These are phyloP conservation scores for Pachycephala philippinensis DNA, from an alignment of 2,113 vertebrate genomes.

Conservation along the genomic window DNA sequence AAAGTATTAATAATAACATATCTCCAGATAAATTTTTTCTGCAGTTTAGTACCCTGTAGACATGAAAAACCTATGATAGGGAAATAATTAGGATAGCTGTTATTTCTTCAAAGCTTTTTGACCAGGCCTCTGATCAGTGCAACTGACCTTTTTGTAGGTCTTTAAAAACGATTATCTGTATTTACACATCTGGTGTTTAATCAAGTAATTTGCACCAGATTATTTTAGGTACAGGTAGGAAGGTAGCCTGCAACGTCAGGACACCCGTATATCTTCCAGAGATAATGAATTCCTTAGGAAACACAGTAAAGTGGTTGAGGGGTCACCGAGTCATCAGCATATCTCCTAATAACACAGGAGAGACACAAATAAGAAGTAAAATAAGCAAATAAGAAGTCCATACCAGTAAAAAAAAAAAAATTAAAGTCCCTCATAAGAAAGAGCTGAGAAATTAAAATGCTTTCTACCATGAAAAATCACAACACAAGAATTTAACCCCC, in stretches of 20 bases:
- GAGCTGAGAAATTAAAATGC: background rate
- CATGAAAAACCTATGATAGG: background rate
- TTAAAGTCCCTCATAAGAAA: background rate
- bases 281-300: background rate
- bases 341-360: background rate
- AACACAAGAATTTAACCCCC: background rate
- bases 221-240: background rate
- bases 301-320: background rate
- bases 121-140: background rate
- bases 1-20: background rate
- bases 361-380: background rate
- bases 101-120: background rate
- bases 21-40: background rate
- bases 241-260: background rate
- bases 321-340: accelerated
- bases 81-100: background rate
- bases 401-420: background rate
- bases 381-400: background rate
- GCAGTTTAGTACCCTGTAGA: background rate
- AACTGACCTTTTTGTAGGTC: background rate
- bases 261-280: background rate
- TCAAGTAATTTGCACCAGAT: background rate
- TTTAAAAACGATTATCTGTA: background rate
- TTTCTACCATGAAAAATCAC: background rate
- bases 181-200: background rate